Evolutionary conservation across 2,888 invertebrate genomes (phyloP), one percentile per base, ranked within the genome.

Genomic region (Tipula helvola): DNA sequence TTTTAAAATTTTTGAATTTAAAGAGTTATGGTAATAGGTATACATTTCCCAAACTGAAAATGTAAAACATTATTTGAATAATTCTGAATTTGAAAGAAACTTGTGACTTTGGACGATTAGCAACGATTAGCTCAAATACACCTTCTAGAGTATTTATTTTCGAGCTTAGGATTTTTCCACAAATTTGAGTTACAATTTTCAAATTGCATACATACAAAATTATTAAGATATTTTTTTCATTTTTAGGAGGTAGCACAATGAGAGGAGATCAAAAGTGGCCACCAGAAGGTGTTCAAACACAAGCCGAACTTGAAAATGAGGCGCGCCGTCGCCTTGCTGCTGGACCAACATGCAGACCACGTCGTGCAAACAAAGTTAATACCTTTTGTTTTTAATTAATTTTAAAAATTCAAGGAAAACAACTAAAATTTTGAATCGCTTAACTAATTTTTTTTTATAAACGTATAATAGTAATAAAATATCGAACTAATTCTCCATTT

Each of bases 201-300:
- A 28, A 28, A 1, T 1, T 28, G 1, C 28, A 28, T 28, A 28
- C 28, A 28, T 28, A 1, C 2, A 28, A 28, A 28, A 28, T 28
- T 83, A 36, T 83, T 83, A n/a, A n/a, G n/a, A n/a, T n/a, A n/a
- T 83, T 13, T 71, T 2, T 3, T 8, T 0, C 16, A 39, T 39
- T 16, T n/a, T 57, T 88, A 95, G 95, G 95, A 93, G 96, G 96
- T 90, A 94, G 95, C 92, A 95, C 95, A 91, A 95, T 96, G 94
- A 95, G 96, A 90, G 97, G 97, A 89, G 97, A 97, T 91, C 93
- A 95, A 91, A 97, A 97, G 91, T 97, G 97, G 97, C 97, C 97
- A 89, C 97, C 97, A 89, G 95, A 94, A 90, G 93, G 93, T 89
- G 95, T 96, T 90, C 96, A 94, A 91, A 94, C 94, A 89, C 95